Conservation (phyloP, 1,140 invertebrate species). For the Apolygus lucorum region DNA sequence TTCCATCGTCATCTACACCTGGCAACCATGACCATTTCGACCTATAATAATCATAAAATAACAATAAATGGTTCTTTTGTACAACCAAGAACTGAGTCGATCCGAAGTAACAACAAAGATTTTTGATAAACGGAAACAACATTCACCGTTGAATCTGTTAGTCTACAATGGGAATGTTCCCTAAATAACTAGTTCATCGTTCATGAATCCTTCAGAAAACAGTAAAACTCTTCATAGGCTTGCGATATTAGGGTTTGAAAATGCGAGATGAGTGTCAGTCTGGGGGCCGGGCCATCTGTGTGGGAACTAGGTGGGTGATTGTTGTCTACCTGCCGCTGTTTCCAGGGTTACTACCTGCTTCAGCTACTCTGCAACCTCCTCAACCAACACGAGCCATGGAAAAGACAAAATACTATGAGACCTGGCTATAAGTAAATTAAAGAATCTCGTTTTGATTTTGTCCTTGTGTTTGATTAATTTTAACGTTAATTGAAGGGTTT, state of each 20-base stretch:
- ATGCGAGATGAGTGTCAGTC: neutral
- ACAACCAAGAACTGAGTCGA: neutral
- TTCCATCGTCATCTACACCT: no score
- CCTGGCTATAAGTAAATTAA: no score
- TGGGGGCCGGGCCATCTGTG: neutral
- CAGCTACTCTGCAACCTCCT: neutral
- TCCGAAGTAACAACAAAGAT: neutral
- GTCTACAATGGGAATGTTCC: neutral
- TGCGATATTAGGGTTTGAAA: no score
- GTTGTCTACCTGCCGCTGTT: neutral
- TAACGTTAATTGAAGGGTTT: no score
- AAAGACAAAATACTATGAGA: neutral
- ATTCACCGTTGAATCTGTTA: neutral
- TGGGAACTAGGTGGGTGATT: neutral
- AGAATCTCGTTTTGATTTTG: no score
- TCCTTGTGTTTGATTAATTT: no score
- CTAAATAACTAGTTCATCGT: no score
- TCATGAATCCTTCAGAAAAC: no score
- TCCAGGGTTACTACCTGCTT: neutral
- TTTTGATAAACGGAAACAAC: neutral
- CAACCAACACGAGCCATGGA: neutral
- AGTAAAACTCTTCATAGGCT: no score
- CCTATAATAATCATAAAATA: no score
- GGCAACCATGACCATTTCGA: no score
- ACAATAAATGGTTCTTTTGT: neutral